Percentiles rank a stretch among this genome's conserved stretches.
These are phyloP conservation scores for Caenorhabditis remanei DNA, from an alignment of 1,140 invertebrate species.

Conservation along the genomic window DNA sequence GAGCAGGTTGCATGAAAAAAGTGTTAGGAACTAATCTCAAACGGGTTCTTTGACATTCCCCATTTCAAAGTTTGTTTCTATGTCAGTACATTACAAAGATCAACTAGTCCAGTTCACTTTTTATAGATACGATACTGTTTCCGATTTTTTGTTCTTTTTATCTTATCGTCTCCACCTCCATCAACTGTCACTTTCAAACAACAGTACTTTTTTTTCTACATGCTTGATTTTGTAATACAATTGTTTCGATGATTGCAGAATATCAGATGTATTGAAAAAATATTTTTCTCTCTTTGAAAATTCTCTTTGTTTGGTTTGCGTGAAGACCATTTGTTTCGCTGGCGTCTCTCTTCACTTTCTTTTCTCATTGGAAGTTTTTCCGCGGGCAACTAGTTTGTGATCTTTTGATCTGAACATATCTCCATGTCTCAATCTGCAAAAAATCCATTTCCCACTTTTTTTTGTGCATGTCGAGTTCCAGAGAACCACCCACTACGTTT, in stretches of 20 bases:
- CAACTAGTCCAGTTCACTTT: too few relatives aligned
- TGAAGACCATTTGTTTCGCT: background rate
- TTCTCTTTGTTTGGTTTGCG: background rate
- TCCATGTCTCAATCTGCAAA: background rate
- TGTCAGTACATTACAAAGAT: too few relatives aligned
- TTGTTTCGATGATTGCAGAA: background rate
- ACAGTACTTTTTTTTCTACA: background rate
- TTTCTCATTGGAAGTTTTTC: background rate
- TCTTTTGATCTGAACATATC: background rate
- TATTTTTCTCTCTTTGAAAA: background rate
- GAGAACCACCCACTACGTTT: too few relatives aligned
- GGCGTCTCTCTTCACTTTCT: background rate
- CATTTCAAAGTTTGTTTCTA: too few relatives aligned
- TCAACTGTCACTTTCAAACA: too few relatives aligned
- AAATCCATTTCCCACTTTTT: background rate
- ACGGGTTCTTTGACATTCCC: too few relatives aligned
- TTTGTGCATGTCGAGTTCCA: too few relatives aligned
- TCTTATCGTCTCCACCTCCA: too few relatives aligned
- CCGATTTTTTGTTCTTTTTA: background rate
- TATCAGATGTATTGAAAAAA: background rate
- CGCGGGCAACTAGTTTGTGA: slow-evolving; percentile 1
- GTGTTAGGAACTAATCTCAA: too few relatives aligned
- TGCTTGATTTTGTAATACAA: background rate
- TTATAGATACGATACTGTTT: background rate
- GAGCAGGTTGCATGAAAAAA: too few relatives aligned